Base-by-base conservation (phyloP, 2,888 invertebrate genomes). In the Philonicus albiceps region DNA sequence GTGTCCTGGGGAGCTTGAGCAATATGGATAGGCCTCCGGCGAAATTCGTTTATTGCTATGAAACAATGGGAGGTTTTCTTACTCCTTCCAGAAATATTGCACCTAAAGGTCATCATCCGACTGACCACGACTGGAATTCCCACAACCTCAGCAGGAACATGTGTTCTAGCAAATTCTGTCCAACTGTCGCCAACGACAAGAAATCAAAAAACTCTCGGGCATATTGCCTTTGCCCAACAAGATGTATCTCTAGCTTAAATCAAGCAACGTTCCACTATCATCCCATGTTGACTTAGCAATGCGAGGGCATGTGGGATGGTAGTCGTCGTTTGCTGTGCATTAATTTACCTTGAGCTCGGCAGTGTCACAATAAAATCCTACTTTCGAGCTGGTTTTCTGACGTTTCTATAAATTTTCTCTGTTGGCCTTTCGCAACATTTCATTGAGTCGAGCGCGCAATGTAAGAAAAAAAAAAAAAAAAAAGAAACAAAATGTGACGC, bases 371-470 rank as follows among this genome's bases (percentile, higher is more conserved):
- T 74, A 74, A 74, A 74, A 74, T 74, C 34, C 34, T 74, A 74
- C 31, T 34, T 31, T 74, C n/a, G 74, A 74, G 74, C 74, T 74
- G 74, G 74, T 74, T 74, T 74, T 74, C 74, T 74, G 74, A 74
- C 34, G 34, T 74, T 74, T 74, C 74, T 74, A 74, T 74, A 74
- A 74, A 74, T 31, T 74, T 74, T 74, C 74, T 31, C 34, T 74
- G 31, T 64, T 64, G 34, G 34, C 34, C 34, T 74, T 74, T 74
- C 31, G 74, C 74, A 74, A 74, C 74, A 74, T 34, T 74, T 74
- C 31, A 74, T 74, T 74, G 64, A 64, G 64, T 11, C 64, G 22
- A 53, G 27, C 8, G 64, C 19, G 22, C 11, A 64, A 64, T 27
- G 64, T 64, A 64, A 22, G 64, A 27, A 19, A 22, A 53, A 53